These are phyloP conservation scores for Drosophila helvetica DNA, from an alignment of 2,888 invertebrate species.

Conservation along the genomic window DNA sequence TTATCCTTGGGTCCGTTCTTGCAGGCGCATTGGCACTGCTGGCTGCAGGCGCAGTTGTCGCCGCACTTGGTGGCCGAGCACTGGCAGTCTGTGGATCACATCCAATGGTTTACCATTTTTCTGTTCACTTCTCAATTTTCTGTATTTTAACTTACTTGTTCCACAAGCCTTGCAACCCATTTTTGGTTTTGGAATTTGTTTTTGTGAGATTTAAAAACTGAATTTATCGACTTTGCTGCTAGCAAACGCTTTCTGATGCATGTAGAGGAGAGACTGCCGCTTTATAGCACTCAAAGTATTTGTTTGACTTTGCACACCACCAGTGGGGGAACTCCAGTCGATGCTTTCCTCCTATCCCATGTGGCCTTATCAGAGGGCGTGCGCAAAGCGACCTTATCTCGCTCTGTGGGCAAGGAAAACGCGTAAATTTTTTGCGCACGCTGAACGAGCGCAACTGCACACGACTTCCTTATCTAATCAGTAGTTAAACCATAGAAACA, in stretches of 20 bases:
- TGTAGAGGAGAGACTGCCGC: conserved; percentile 1
- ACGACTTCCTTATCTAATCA: conserved; percentile 59
- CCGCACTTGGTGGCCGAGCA: conserved; percentile 72
- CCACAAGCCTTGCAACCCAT: conserved; percentile 76
- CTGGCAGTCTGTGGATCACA: conserved; percentile 62
- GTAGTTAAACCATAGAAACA: background rate
- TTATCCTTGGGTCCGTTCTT: conserved; percentile 73
- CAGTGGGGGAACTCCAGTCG: background rate
- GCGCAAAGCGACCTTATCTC: conserved; percentile 49
- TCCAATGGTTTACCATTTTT: background rate
- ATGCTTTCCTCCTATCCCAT: background rate
- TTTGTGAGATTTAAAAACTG: background rate
- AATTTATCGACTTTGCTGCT: conserved; percentile 24
- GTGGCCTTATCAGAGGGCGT: conserved; percentile 37
- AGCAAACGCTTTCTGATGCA: conserved; percentile 20
- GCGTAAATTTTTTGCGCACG: conserved; percentile 41
- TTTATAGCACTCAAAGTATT: conserved; percentile 56
- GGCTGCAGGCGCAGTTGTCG: conserved; percentile 72
- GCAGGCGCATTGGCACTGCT: conserved; percentile 72
- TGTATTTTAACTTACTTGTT: conserved; percentile 60
- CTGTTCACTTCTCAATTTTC: background rate
- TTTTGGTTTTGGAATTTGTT: conserved; percentile 23
- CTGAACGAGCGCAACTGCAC: conserved; percentile 49
- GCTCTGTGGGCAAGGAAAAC: conserved; percentile 10
- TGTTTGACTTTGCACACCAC: conserved; percentile 59